Evolutionary conservation across 2,113 vertebrate genomes (phyloP).

Genomic region (Smithornis capensis): DNA sequence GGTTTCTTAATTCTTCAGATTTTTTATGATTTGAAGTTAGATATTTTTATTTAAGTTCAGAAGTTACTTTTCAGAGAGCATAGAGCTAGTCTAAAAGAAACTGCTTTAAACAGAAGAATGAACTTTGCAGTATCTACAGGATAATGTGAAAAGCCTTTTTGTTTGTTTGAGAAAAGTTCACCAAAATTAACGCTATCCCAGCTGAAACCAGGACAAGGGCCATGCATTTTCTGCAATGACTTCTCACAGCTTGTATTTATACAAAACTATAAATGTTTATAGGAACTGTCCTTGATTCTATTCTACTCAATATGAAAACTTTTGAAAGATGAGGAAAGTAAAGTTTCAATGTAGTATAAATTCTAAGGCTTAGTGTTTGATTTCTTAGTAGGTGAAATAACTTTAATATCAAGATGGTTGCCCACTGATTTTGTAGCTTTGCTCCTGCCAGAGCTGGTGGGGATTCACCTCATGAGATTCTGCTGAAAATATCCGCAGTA

Average conservation of each 20-base stretch:
- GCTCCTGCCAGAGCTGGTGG: background rate
- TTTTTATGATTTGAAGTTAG: background rate
- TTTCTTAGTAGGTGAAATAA: background rate
- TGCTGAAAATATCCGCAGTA: constrained; percentile 4
- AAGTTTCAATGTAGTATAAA: background rate
- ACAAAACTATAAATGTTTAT: background rate
- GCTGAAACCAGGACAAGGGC: background rate
- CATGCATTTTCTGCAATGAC: background rate
- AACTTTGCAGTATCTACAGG: background rate
- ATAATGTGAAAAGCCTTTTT: background rate
- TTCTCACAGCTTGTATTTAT: background rate
- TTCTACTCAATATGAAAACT: background rate
- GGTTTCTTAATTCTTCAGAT: background rate
- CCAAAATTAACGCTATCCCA: background rate
- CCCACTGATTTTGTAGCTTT: background rate
- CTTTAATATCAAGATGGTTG: background rate
- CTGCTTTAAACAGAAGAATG: background rate
- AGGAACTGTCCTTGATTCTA: background rate
- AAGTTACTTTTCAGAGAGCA: background rate
- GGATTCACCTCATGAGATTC: background rate
- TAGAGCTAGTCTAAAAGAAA: background rate
- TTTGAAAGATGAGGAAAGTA: background rate
- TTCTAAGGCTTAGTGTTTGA: background rate
- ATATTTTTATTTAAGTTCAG: background rate
- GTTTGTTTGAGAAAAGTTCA: background rate